Evolutionary conservation across 2,888 invertebrate species (phyloP), one percentile per base, ranked within the genome.

Genomic region (Cenopis cana): DNA sequence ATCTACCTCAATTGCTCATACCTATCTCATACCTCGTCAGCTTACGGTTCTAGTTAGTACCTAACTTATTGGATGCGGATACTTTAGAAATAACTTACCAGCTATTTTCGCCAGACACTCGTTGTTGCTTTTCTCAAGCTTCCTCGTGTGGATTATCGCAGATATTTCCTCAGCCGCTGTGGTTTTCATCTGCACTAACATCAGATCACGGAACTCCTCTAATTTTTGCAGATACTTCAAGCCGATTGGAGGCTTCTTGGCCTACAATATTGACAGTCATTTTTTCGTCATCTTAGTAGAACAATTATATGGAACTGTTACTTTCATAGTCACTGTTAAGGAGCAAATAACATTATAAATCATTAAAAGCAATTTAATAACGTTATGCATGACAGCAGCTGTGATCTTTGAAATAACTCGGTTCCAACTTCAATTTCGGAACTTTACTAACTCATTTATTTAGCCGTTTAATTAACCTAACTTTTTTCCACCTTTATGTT

Each of bases 91-190:
- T n/a, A 46, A n/a, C 46, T 46, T n/a, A 46, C 46, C 46, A 12
- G 46, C 46, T 5, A 46, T 94, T 76, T 87, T 85, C 1, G 74
- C 76, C 46, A 87, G 81, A 2, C 91, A 84, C 54, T 85, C 84
- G 17, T 84, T 79, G 75, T 94, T 94, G 3, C 90, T 91, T 0
- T 78, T 81, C 77, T 91, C 93, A 36, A 94, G 79, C 69, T 89
- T 91, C 73, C 88, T 89, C 0, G 91, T 87, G 54, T 82, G 81
- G 12, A 92, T 81, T 74, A 93, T 93, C 9, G 84, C 82, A 0
- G 84, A 79, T 0, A 60, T 14, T 41, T 36, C 24, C 14, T 54
- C 60, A 3, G 60, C 60, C 17, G 68, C 68, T 17, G 33, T 60
- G 11, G 12, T 46, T 18, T 33, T 38, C 33, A 41, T 60, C 38